These are phyloP conservation scores for Otis tarda DNA, from an alignment of 2,113 vertebrate species.

Conservation along the genomic window DNA sequence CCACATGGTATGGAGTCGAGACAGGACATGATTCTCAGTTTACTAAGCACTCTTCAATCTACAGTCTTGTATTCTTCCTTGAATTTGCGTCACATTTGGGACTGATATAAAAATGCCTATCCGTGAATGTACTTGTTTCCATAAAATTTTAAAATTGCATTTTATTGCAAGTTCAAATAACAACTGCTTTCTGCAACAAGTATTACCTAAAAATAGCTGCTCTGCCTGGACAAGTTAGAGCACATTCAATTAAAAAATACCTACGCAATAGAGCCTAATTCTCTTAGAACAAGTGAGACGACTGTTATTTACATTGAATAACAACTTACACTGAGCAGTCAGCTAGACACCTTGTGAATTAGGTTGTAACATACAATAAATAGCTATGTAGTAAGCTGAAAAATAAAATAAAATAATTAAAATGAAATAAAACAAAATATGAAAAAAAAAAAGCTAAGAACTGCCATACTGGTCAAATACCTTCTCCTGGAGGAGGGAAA, in stretches of 20 bases:
- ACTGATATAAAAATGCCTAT: neutral
- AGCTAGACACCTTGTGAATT: neutral
- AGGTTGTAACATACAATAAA: neutral
- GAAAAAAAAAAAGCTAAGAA: neutral
- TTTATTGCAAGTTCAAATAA: neutral
- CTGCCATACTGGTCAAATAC: neutral
- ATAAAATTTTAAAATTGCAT: neutral
- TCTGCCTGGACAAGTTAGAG: neutral
- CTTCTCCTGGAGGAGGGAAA: neutral
- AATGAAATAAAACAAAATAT: neutral
- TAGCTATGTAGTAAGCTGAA: neutral
- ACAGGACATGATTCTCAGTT: neutral
- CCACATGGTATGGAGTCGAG: neutral
- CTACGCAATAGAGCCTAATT: neutral
- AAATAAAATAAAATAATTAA: neutral
- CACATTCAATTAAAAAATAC: neutral
- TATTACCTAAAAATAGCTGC: neutral
- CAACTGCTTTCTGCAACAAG: neutral
- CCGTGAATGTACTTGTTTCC: neutral
- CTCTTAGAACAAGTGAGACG: neutral
- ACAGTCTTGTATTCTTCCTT: neutral
- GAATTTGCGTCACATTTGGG: neutral
- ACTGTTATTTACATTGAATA: neutral
- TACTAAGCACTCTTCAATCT: neutral
- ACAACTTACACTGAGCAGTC: neutral